Evolutionary conservation across 2,113 vertebrate genomes (phyloP), one percentile per base, ranked within the genome.

Genomic region (Salvelinus sp.): DNA sequence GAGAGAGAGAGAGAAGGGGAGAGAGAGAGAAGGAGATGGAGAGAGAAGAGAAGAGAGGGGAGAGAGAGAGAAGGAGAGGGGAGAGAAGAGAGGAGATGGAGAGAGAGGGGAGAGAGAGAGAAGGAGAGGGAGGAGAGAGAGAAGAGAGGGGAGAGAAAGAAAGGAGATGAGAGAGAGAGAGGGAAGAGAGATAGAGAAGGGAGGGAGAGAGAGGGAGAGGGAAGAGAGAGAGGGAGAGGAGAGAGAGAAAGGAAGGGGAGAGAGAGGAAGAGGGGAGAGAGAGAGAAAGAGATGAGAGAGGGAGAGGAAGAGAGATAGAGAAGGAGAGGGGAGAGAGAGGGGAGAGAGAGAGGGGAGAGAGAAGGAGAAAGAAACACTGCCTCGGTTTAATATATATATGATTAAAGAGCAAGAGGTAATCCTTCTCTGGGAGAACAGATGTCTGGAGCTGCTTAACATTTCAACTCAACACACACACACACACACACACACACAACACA

Each of bases 301-400:
- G 3, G 57, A n/a, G n/a, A n/a, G 2, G 25, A 2, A 27, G 25
- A 27, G 27, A 27, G 27, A 27, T 27, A 27, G 25, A 27, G 27
- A 23, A 63, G 60, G n/a, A 18, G 60, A 6, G 10, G 60, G 1
- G 60, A 20, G 3, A 23, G n/a, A 20, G 60, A 27, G 25, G 25
- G 25, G 25, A 27, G 25, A 27, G 25, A 27, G 25, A 27, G 60
- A 6, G 10, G 60, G 6, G 60, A 20, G 3, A 64, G 62, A 64
- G 22, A 64, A 2, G 28, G 64, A 23, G 25, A 67, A 25, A 25
- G 82, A 64, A 68, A 69, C 64, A 73, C 47, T 70, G 78, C 80
- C 73, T 80, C 82, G 69, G 30, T 83, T 89, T 77, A 90, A 86
- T 92, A 89, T 90, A 87, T 69, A 85, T 89, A 89, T 88, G 86